Evolutionary conservation across 1,140 invertebrate genomes (phyloP).

Genomic region (Octopus sinensis): DNA sequence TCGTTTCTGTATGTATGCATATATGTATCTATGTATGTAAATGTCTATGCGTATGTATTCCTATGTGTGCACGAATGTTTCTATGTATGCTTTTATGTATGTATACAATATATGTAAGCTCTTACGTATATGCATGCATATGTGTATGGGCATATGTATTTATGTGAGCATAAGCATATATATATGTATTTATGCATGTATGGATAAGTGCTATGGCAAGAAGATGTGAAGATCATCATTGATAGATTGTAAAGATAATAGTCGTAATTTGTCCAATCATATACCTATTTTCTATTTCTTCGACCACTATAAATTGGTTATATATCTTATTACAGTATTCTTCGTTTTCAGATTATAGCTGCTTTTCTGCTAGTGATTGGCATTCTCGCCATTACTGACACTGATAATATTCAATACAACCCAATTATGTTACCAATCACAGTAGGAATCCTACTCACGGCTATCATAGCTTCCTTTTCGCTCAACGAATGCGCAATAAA

Average conservation of each 20-base stretch:
- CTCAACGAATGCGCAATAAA: not conserved
- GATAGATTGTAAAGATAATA: too few species aligned
- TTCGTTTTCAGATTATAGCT: not conserved
- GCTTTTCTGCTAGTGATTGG: not conserved
- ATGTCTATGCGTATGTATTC: not conserved
- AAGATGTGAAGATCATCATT: too few species aligned
- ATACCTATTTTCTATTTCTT: too few species aligned
- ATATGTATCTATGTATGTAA: not conserved
- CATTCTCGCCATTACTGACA: not conserved
- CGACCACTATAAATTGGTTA: too few species aligned
- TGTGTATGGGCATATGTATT: not conserved
- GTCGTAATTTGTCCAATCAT: too few species aligned
- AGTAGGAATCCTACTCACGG: not conserved
- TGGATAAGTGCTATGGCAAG: not conserved
- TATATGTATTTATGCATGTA: not conserved
- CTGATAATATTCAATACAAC: not conserved
- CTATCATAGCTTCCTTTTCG: not conserved
- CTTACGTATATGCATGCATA: not conserved
- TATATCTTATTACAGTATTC: not conserved
- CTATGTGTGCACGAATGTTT: too few species aligned
- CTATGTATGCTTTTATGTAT: not conserved
- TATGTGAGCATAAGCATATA: not conserved
- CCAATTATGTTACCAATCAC: not conserved
- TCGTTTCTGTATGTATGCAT: not conserved
- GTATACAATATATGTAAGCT: not conserved